Evolutionary conservation across 2,797 vertebrate species (phyloP).

Genomic region (Phalloptychus januarius): DNA sequence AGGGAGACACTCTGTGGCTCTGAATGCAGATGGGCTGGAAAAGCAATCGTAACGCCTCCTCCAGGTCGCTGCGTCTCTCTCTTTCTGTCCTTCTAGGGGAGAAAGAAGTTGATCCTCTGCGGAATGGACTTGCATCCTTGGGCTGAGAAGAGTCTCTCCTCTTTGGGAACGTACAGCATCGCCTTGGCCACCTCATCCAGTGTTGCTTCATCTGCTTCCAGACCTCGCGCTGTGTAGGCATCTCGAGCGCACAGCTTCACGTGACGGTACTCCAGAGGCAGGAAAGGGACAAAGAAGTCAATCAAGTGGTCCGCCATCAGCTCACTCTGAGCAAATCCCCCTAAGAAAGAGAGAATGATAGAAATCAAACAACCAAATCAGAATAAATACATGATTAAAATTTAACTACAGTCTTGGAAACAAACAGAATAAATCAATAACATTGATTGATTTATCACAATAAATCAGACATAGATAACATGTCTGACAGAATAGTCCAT

Average conservation of each 20-base stretch:
- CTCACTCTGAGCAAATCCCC: conserved; percentile 84
- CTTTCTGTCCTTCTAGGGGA: conserved; percentile 77
- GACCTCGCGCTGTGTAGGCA: conserved; percentile 84
- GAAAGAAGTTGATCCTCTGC: conserved; percentile 92
- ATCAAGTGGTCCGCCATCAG: conserved; percentile 89
- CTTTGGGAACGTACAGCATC: conserved; percentile 92
- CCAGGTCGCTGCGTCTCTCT: conserved; percentile 28
- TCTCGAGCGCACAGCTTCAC: conserved; percentile 90
- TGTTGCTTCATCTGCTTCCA: conserved; percentile 81
- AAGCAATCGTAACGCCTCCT: conserved; percentile 43
- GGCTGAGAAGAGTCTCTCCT: conserved; percentile 91
- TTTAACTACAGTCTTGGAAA: background rate
- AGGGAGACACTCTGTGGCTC: conserved; percentile 43
- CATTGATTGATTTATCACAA: no score
- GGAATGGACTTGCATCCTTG: conserved; percentile 96
- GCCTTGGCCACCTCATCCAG: conserved; percentile 89
- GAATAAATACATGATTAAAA: background rate
- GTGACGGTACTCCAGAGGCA: conserved; percentile 91
- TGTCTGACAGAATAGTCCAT: no score
- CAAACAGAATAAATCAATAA: background rate
- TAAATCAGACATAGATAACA: no score
- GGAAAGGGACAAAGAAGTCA: conserved; percentile 91
- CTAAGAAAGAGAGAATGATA: conserved; percentile 46
- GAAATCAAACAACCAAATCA: background rate
- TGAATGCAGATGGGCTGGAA: conserved; percentile 51